Evolutionary conservation across 2,113 vertebrate species (phyloP), one percentile per base, ranked within the genome.

Genomic region (Catharus minimus): DNA sequence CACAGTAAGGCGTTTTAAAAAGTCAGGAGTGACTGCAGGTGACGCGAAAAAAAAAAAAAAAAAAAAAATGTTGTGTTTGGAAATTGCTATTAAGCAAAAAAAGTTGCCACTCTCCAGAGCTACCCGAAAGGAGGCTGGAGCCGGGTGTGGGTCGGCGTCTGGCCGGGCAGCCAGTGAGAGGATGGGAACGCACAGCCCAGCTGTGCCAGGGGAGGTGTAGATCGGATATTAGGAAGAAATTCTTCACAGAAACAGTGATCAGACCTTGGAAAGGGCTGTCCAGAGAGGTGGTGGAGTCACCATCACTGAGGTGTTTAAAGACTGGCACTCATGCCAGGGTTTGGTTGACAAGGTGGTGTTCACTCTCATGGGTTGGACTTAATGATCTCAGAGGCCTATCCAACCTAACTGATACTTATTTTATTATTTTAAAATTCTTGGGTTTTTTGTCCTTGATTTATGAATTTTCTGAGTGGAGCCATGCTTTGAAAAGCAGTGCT

Each of bases 401-500:
- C 32, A 76, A 3, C 9, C 10, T 22, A 38, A 27, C 23, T 13
- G 38, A 19, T n/a, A 13, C 3, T 32, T 49, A 15, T 14, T 47
- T 24, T 24, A 24, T 49, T 49, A 13, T 49, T 49, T 49, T 49
- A 13, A 49, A 30, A 61, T 46, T 66, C 7, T 17, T 52, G 0
- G 33, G 39, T 33, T 44, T 41, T 73, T 43, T 22, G 9, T 3
- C 19, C 27, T 58, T 30, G 4, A 23, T 58, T 53, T 24, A n/a
- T 38, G 32, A 21, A 5, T 67, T 44, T 62, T 46, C 44, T 28
- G n/a, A 72, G 71, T 7, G 4, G 71, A 78, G 5, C 12, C 7
- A 1, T 0, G 2, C 55, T 61, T 47, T 36, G 50, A 6, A n/a
- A 52, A 65, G 50, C 15, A 9, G 0, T 33, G 5, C 19, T 56